phyloP scores from a whole-genome alignment of 2,113 vertebrate species.

The Oncorhynchus gorbuscha region DNA sequence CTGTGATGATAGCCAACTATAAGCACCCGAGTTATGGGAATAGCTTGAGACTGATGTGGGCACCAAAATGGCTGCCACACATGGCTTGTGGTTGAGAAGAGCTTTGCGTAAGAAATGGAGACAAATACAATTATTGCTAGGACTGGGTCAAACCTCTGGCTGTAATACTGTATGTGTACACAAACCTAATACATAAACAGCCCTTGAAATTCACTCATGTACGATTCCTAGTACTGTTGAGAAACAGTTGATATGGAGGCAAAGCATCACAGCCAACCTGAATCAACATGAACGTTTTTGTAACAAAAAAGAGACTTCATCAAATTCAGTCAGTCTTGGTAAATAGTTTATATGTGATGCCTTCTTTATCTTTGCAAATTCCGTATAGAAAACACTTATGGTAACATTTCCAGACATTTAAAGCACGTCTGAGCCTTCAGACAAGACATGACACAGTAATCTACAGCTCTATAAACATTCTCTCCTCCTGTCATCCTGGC shows the following conservation, averaged over 20 bases:
- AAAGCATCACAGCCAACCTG: background rate
- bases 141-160: background rate
- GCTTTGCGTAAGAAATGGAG: conserved; percentile 48
- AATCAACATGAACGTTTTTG: background rate
- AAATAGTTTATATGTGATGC: conserved; percentile 80
- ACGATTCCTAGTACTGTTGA: conserved; percentile 5
- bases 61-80: conserved; percentile 38
- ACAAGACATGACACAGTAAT: conserved; percentile 70
- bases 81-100: conserved; percentile 8
- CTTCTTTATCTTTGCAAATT: conserved; percentile 80
- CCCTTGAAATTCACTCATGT: conserved; percentile 4
- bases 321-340: conserved; percentile 58
- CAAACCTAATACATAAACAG: background rate
- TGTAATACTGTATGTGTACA: background rate
- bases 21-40: conserved; percentile 32
- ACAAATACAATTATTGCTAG: background rate
- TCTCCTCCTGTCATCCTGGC: conserved; percentile 25
- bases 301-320: conserved; percentile 49
- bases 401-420: conserved; percentile 71
- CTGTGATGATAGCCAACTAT: conserved; percentile 36
- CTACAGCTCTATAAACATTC: conserved; percentile 68
- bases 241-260: background rate
- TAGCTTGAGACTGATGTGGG: conserved; percentile 56
- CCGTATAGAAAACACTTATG: conserved; percentile 76
- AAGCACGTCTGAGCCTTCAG: conserved; percentile 70